A percentile compares a stretch with the other conserved stretches of the same genome.
phyloP scores from a whole-genome alignment of 2,888 invertebrate genomes.

The Morpho helenor region DNA sequence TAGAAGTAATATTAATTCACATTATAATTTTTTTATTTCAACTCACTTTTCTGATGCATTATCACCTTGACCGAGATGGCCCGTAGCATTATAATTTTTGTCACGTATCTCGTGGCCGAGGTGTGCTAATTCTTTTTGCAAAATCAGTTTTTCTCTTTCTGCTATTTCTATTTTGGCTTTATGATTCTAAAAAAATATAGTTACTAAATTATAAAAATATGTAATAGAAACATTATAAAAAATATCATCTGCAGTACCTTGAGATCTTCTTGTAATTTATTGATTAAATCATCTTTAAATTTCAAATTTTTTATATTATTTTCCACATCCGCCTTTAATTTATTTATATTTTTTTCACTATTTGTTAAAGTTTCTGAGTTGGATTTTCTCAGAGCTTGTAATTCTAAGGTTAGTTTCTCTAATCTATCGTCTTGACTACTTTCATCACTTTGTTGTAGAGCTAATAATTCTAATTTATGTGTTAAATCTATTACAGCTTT shows the following conservation, averaged over 20 bases:
- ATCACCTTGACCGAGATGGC: constrained; percentile 57
- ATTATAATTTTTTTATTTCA: not conserved
- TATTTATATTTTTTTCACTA: constrained; percentile 56
- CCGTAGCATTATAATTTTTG: constrained; percentile 61
- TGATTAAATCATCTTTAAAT: constrained; percentile 57
- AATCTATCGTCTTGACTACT: constrained; percentile 61
- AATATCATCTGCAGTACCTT: constrained; percentile 42
- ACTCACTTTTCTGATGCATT: constrained; percentile 49
- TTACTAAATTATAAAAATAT: constrained; percentile 3
- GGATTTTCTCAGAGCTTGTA: constrained; percentile 58
- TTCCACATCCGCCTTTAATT: constrained; percentile 58
- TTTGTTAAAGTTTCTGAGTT: constrained; percentile 53
- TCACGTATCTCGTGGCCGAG: constrained; percentile 50
- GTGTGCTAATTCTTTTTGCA: constrained; percentile 55
- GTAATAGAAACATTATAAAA: not conserved
- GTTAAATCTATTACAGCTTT: constrained; percentile 54
- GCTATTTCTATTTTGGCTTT: constrained; percentile 61
- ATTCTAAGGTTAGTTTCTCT: constrained; percentile 63
- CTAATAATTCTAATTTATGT: constrained; percentile 64
- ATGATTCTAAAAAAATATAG: constrained; percentile 46
- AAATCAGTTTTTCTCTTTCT: constrained; percentile 56
- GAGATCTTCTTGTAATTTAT: constrained; percentile 60
- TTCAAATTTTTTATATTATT: constrained; percentile 60
- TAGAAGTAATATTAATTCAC: no score
- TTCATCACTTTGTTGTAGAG: constrained; percentile 59